These are phyloP conservation scores for Cyrtodaria siliqua DNA, from an alignment of 2,888 invertebrate genomes.

Conservation along the genomic window DNA sequence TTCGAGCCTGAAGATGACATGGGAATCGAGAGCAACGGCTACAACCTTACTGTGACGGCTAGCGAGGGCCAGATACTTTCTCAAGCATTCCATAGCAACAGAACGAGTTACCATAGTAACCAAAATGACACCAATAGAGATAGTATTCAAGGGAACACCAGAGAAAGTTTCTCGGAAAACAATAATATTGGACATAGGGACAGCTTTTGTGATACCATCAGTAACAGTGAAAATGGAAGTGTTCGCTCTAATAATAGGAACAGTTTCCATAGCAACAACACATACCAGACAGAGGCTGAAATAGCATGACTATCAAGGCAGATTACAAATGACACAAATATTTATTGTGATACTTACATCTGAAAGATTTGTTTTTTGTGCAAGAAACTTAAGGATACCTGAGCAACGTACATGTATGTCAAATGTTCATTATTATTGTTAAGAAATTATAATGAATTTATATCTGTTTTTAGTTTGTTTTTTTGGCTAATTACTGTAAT, in stretches of 20 bases:
- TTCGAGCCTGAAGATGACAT: slow-evolving; percentile 63
- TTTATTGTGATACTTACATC: no score
- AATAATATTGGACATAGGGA: no score
- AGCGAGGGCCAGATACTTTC: slow-evolving; percentile 52
- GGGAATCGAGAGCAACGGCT: slow-evolving; percentile 68
- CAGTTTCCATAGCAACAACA: slow-evolving; percentile 40
- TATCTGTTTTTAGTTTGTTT: no score
- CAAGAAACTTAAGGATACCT: no score
- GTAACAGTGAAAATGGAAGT: slow-evolving; percentile 18
- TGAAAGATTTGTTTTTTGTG: no score
- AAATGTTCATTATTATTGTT: no score
- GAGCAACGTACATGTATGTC: no score
- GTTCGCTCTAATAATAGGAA: slow-evolving; percentile 18
- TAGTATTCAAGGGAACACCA: slow-evolving; percentile 8
- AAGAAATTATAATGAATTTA: no score
- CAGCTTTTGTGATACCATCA: no score
- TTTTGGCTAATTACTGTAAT: no score
- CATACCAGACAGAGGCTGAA: slow-evolving; percentile 34
- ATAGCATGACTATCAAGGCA: slow-evolving; percentile 22
- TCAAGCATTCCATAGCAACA: slow-evolving; percentile 48
- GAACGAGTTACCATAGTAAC: slow-evolving; percentile 43
- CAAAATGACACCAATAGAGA: not conserved
- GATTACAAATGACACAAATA: not conserved
- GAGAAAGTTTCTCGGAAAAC: no score
- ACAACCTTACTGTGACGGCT: slow-evolving; percentile 49